Evolutionary conservation across 2,797 vertebrate genomes (phyloP).

Genomic region (Phrynocephalus guinanensis): DNA sequence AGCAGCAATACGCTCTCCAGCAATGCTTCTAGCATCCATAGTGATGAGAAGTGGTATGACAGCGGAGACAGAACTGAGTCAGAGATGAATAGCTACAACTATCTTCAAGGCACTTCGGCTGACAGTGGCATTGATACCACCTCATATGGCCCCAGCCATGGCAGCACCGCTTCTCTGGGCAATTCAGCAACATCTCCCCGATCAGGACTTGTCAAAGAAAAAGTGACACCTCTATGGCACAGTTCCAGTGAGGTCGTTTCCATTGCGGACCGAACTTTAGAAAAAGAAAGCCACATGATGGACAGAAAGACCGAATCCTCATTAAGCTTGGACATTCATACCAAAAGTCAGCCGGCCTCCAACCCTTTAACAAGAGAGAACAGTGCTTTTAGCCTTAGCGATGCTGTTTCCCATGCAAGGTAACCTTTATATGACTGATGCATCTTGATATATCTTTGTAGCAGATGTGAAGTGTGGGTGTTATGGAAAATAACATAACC

Average conservation of each 20-base stretch:
- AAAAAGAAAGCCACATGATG: conserved; percentile 78
- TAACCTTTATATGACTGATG: conserved; percentile 61
- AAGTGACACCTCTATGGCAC: conserved; percentile 88
- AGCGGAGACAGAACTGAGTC: conserved; percentile 85
- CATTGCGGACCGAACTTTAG: conserved; percentile 79
- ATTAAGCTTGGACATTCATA: conserved; percentile 80
- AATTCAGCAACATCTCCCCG: conserved; percentile 79
- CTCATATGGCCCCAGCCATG: conserved; percentile 87
- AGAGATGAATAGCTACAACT: conserved; percentile 91
- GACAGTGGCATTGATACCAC: conserved; percentile 93
- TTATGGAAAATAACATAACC: conserved; percentile 24
- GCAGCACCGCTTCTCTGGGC: conserved; percentile 86
- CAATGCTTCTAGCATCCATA: conserved; percentile 93
- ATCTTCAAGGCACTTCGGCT: conserved; percentile 89
- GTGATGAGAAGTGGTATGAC: conserved; percentile 97
- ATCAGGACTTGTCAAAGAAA: conserved; percentile 83
- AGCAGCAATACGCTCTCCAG: conserved; percentile 97
- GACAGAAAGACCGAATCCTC: conserved; percentile 83
- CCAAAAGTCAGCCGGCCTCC: conserved; percentile 80
- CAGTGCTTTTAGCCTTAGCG: conserved; percentile 85
- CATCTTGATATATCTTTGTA: conserved; percentile 3
- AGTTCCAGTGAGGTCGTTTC: conserved; percentile 83
- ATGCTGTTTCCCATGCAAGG: conserved; percentile 90
- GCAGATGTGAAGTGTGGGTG: conserved; percentile 28
- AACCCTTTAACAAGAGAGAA: conserved; percentile 85